Conservation (phyloP, 1,140 invertebrate genomes). For the Yoshiicerus persimilis region DNA sequence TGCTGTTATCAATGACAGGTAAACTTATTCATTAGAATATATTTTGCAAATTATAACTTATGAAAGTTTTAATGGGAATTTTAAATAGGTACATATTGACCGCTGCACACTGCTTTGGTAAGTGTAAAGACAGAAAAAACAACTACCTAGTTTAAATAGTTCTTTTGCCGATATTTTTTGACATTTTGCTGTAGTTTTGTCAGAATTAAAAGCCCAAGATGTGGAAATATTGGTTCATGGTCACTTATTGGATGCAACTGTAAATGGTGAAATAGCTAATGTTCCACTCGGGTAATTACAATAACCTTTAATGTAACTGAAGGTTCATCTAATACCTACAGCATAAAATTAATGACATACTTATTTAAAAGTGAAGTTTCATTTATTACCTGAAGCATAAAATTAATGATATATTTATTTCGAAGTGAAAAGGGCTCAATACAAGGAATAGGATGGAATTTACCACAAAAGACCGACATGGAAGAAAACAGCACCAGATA, state of each 20-base stretch:
- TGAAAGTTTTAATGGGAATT: too few species aligned
- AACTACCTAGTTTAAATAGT: too few species aligned
- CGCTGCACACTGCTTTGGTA: neutral
- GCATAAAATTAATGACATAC: too few species aligned
- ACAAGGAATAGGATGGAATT: neutral
- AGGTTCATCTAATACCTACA: too few species aligned
- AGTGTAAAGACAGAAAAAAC: neutral
- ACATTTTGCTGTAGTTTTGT: neutral
- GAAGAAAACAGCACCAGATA: neutral
- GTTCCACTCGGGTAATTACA: neutral
- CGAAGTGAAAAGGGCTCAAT: neutral
- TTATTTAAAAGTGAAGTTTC: too few species aligned
- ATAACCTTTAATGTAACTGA: too few species aligned
- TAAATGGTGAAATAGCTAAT: neutral
- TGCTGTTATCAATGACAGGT: neutral
- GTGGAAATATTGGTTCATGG: neutral
- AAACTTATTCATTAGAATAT: neutral
- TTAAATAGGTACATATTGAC: neutral
- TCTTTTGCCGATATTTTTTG: too few species aligned
- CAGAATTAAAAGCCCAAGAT: neutral
- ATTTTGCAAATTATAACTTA: too few species aligned
- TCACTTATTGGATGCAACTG: neutral
- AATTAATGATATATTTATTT: neutral
- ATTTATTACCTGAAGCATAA: too few species aligned
- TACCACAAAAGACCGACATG: neutral